phyloP scores from a whole-genome alignment of 2,888 invertebrate species.

The Fragum fragum region DNA sequence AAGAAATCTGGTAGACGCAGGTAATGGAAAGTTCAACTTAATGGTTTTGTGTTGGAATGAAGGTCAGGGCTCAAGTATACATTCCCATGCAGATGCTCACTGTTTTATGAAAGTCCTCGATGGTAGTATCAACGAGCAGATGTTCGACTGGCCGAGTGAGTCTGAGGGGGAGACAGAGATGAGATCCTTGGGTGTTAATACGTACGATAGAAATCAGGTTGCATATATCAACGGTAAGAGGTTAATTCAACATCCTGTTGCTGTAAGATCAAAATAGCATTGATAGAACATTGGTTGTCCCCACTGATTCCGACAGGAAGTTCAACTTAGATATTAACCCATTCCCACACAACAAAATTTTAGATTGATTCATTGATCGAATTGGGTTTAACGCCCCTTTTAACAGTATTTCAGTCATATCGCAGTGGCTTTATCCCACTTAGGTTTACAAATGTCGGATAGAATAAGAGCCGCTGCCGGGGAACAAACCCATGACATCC shows the following conservation, averaged over 20 bases:
- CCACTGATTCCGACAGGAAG: too few species aligned
- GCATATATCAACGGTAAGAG: constrained; percentile 98
- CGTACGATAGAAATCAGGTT: constrained; percentile 92
- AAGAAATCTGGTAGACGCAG: constrained; percentile 97
- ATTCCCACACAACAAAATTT: too few species aligned
- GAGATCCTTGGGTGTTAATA: constrained; percentile 90
- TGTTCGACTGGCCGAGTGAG: constrained; percentile 93
- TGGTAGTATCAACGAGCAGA: constrained; percentile 91
- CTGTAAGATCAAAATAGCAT: too few species aligned
- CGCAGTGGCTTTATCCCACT: too few species aligned
- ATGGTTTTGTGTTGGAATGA: constrained; percentile 99
- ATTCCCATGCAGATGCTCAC: constrained; percentile 98
- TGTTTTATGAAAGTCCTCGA: constrained; percentile 97
- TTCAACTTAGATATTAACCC: too few species aligned
- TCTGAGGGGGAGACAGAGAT: constrained; percentile 87
- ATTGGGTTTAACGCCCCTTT: too few species aligned
- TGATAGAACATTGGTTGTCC: not conserved
- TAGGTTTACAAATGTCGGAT: too few species aligned
- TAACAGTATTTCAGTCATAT: too few species aligned
- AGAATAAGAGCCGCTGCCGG: too few species aligned
- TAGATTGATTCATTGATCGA: too few species aligned
- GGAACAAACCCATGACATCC: too few species aligned
- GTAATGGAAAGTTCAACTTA: constrained; percentile 98
- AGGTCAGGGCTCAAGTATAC: constrained; percentile 97
- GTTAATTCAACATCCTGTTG: too few species aligned